Conservation (phyloP, 2,888 invertebrate species). For the Teinopalpus imperialis region DNA sequence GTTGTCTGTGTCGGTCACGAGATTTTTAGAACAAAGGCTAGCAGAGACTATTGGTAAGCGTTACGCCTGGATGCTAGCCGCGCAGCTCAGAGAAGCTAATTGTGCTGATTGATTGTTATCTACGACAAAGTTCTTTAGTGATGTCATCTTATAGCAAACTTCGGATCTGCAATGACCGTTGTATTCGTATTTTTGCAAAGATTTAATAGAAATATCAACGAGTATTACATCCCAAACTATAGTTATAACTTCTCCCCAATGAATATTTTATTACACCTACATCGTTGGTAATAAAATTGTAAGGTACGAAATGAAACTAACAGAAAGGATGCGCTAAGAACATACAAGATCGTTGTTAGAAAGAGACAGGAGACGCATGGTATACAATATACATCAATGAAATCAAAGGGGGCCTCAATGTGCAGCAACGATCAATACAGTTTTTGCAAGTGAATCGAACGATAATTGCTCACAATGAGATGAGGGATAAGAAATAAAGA, state of each 20-base stretch:
- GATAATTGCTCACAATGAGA: neutral
- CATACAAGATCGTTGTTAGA: conserved; percentile 2
- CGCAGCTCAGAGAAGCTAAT: too few relatives aligned
- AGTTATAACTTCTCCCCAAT: neutral
- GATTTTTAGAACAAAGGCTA: conserved; percentile 6
- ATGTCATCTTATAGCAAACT: conserved; percentile 43
- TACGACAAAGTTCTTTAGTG: conserved; percentile 42
- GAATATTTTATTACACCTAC: conserved; percentile 18
- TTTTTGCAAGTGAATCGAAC: conserved; percentile 20
- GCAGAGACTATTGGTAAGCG: neutral
- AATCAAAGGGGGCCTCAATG: conserved; percentile 22
- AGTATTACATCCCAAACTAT: too few relatives aligned
- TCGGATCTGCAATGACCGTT: conserved; percentile 35
- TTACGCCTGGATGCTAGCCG: conserved; percentile 5
- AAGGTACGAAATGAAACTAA: neutral
- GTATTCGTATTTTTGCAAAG: too few relatives aligned
- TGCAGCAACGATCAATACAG: conserved; percentile 25
- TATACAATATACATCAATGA: conserved; percentile 15
- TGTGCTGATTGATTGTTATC: conserved; percentile 44
- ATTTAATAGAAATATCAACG: too few relatives aligned
- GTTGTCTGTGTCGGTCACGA: too few relatives aligned
- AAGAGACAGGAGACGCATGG: conserved; percentile 7
- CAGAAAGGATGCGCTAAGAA: neutral
- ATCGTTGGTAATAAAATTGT: neutral
- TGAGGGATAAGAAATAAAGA: conserved; percentile 6